phyloP scores from a whole-genome alignment of 2,797 vertebrate species.

The Danionella dracula region DNA sequence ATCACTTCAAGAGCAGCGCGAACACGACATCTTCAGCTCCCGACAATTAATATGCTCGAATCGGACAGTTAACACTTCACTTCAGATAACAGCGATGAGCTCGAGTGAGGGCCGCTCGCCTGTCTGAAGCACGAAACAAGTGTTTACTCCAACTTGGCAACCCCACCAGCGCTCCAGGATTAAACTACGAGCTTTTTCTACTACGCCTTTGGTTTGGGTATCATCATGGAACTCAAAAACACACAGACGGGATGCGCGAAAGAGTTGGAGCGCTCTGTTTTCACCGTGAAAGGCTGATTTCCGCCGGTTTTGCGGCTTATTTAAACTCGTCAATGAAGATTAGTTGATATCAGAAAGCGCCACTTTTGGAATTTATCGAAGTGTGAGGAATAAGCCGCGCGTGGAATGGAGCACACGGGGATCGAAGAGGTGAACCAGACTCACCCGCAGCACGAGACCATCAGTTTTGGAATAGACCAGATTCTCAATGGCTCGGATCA shows the following conservation, averaged over 20 bases:
- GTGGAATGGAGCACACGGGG: constrained; percentile 76
- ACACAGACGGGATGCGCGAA: constrained; percentile 29
- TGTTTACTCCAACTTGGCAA: constrained; percentile 49
- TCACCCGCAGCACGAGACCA: constrained; percentile 78
- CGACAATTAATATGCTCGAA: constrained; percentile 61
- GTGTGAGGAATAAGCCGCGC: constrained; percentile 24
- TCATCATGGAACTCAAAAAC: constrained; percentile 19
- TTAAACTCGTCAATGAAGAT: constrained; percentile 58
- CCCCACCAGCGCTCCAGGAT: constrained; percentile 50
- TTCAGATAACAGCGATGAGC: constrained; percentile 44
- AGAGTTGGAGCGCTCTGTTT: constrained; percentile 39
- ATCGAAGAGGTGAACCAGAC: constrained; percentile 77
- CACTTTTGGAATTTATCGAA: constrained; percentile 28
- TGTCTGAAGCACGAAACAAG: constrained; percentile 22
- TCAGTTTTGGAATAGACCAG: constrained; percentile 93
- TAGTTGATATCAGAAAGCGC: constrained; percentile 27
- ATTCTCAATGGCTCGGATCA: constrained; percentile 86
- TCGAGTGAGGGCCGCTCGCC: constrained; percentile 31
- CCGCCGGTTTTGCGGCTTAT: constrained; percentile 55
- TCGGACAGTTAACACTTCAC: constrained; percentile 52
- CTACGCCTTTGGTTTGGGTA: no score
- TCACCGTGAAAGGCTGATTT: constrained; percentile 52
- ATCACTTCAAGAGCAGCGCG: constrained; percentile 58
- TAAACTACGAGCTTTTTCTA: constrained; percentile 54
- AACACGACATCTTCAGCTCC: constrained; percentile 50